Percentiles rank a stretch among this genome's conserved stretches.
Conservation (phyloP, 2,113 vertebrate species). For the Nettapus auritus region DNA sequence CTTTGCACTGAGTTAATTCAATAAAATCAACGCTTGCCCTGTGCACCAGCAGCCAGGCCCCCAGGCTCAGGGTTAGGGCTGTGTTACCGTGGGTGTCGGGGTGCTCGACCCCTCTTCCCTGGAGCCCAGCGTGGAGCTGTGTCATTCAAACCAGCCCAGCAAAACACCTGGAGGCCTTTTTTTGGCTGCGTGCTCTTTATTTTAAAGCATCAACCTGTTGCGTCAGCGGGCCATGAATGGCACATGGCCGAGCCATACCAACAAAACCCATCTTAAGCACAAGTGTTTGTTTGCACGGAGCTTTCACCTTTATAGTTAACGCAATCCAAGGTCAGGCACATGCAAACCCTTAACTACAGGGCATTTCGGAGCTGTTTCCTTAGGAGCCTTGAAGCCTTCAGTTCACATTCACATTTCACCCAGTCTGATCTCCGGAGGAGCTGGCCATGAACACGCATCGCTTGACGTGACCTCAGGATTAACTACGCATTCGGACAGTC, state of each 20-base stretch:
- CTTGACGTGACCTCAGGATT: neutral
- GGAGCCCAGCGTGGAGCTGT: neutral
- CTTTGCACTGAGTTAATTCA: neutral
- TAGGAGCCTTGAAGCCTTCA: neutral
- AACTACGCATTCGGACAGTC: neutral
- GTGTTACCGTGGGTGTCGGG: rapidly evolving
- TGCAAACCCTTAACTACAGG: neutral
- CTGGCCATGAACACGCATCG: neutral
- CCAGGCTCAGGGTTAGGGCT: neutral
- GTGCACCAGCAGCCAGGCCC: neutral
- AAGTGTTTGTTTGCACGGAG: constrained; percentile 11
- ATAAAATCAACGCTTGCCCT: neutral
- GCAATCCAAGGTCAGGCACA: neutral
- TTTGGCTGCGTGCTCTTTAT: rapidly evolving
- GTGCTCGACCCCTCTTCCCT: neutral
- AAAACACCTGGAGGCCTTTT: neutral
- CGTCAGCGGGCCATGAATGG: neutral
- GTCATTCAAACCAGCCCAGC: neutral
- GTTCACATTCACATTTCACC: neutral
- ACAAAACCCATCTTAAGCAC: neutral
- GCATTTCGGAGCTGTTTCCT: neutral
- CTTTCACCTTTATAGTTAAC: constrained; percentile 33
- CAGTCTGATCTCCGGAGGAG: neutral
- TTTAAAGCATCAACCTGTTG: constrained; percentile 1
- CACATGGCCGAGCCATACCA: neutral